These are phyloP conservation scores for Autographa pulchrina DNA, from an alignment of 2,888 invertebrate genomes.

Conservation along the genomic window DNA sequence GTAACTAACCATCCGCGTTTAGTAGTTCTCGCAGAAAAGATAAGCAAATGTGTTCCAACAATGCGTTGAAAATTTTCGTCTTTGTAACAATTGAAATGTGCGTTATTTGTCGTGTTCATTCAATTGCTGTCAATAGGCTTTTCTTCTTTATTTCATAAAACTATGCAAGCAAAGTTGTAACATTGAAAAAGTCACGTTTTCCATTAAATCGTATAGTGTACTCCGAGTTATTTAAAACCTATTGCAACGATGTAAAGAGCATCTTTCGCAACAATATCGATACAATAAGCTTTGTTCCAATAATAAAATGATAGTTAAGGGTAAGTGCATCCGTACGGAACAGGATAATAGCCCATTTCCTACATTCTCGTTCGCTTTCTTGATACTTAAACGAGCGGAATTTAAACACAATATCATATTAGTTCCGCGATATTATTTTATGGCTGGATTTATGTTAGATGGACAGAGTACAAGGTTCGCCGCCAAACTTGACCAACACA, in stretches of 20 bases:
- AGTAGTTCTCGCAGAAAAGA: not conserved
- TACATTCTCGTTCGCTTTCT: conserved; percentile 40
- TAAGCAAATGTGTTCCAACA: not conserved
- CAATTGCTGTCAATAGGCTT: not conserved
- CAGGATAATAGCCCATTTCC: conserved; percentile 46
- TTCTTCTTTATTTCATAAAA: not conserved
- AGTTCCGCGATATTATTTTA: not conserved
- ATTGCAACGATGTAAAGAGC: conserved; percentile 5
- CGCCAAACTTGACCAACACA: not conserved
- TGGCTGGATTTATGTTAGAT: not conserved
- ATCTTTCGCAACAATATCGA: conserved; percentile 20
- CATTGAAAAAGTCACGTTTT: conserved; percentile 3
- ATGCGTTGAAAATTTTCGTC: no score
- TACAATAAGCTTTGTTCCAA: conserved; percentile 10
- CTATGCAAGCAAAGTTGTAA: not conserved
- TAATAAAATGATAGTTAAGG: conserved; percentile 19
- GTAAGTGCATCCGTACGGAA: conserved; percentile 43
- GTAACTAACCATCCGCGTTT: not conserved
- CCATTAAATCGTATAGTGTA: not conserved
- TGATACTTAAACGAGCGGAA: conserved; percentile 24
- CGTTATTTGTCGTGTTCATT: not conserved
- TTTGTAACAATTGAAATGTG: not conserved
- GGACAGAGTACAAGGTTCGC: not conserved
- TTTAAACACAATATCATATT: conserved; percentile 19
- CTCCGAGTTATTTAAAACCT: not conserved